Percentiles rank a stretch among this genome's conserved stretches.
Conservation (phyloP, 30 jellyfish, hydroid and myxozoan species). For the Phacellophora camtschatica region DNA sequence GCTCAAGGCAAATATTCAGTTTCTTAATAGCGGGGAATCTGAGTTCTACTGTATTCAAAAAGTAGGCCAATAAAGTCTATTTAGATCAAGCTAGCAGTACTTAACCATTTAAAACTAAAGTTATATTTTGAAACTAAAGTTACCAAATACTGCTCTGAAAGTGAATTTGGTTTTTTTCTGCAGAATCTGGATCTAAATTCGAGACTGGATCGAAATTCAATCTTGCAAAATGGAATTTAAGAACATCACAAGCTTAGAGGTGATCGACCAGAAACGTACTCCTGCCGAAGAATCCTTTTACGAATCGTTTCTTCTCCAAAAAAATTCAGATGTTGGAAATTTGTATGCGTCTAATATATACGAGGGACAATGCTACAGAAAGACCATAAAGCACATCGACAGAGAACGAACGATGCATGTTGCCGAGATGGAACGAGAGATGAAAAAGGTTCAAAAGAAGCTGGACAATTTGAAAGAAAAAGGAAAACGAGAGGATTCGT, state of each 20-base stretch:
- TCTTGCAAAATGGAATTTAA: conserved; percentile 30
- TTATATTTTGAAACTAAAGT: too few species aligned
- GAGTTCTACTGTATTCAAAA: too few species aligned
- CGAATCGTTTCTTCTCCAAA: conserved; percentile 37
- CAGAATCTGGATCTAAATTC: too few species aligned
- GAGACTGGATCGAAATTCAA: too few species aligned
- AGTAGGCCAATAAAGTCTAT: too few species aligned
- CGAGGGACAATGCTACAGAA: conserved; percentile 44
- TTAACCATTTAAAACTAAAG: too few species aligned
- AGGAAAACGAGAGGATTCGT: background rate
- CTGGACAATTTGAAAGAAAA: conserved; percentile 10
- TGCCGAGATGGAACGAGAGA: conserved; percentile 57
- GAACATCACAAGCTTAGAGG: conserved; percentile 8
- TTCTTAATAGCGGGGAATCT: too few species aligned
- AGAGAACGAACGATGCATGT: conserved; percentile 29
- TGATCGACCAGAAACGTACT: conserved; percentile 23
- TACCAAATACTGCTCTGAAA: too few species aligned
- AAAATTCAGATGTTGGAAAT: conserved; percentile 45
- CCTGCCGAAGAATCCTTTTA: conserved; percentile 65
- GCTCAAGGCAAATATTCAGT: too few species aligned
- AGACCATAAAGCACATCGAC: conserved; percentile 27
- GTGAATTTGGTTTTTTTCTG: too few species aligned
- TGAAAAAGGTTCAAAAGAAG: conserved; percentile 31
- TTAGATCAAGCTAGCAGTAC: too few species aligned
- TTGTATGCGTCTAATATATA: conserved; percentile 54